Evolutionary conservation across 2,797 vertebrate genomes (phyloP).

Genomic region (Acridotheres tristis): DNA sequence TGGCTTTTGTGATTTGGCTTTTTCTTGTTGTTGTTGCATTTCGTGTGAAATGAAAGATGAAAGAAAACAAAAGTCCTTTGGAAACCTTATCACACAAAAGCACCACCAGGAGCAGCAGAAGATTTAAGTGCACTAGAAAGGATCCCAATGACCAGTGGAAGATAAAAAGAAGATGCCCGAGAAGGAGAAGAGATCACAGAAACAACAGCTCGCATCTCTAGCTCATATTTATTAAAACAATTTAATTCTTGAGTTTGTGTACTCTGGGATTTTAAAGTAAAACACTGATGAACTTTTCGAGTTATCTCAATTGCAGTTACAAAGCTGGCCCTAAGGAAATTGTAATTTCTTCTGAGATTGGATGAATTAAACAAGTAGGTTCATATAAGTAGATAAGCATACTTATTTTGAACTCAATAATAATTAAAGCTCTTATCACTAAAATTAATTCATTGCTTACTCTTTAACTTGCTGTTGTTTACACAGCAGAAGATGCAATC

Average conservation of each 20-base stretch:
- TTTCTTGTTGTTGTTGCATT: not conserved
- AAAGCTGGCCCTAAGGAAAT: not conserved
- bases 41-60: not conserved
- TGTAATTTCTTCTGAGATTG: not conserved
- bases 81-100: not conserved
- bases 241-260: not conserved
- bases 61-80: not conserved
- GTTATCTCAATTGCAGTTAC: not conserved
- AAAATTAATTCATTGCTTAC: not conserved
- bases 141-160: not conserved
- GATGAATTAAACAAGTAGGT: not conserved
- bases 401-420: not conserved
- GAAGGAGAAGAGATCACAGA: not conserved
- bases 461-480: conserved; percentile 29
- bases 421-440: not conserved
- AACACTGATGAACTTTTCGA: not conserved
- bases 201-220: not conserved
- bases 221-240: not conserved
- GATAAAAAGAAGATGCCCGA: not conserved
- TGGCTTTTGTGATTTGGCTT: not conserved
- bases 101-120: not conserved
- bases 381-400: not conserved
- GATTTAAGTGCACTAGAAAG: not conserved
- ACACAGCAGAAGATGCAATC: not conserved
- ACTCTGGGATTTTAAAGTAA: not conserved